A percentile compares a stretch with the other conserved stretches of the same genome.
phyloP scores from a whole-genome alignment of 2,797 vertebrate genomes.

The Muscicapa striata region DNA sequence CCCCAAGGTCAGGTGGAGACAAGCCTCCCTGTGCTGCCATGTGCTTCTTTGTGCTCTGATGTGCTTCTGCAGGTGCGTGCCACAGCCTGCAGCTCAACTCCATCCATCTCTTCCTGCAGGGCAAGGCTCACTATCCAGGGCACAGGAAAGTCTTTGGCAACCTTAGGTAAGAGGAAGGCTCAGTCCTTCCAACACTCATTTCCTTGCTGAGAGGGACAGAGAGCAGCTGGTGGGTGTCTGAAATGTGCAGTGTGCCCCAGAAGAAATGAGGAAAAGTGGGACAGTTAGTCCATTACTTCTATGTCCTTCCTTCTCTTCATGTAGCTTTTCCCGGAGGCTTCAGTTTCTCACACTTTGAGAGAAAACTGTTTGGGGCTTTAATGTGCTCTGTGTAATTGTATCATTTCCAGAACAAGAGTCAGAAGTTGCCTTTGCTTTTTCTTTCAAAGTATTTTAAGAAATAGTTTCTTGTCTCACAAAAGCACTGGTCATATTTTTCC shows the following conservation, averaged over 20 bases:
- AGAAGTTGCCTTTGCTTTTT: conserved; percentile 35
- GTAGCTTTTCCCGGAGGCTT: conserved; percentile 2
- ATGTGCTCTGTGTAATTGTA: conserved; percentile 7
- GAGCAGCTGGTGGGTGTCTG: neutral
- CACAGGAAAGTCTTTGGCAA: neutral
- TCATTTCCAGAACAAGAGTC: conserved; percentile 23
- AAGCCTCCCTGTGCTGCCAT: neutral
- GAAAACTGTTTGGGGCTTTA: conserved; percentile 9
- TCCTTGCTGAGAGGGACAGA: neutral
- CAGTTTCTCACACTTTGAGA: neutral
- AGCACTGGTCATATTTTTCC: neutral
- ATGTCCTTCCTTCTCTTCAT: conserved; percentile 10
- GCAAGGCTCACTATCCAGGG: neutral
- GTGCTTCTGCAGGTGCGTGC: neutral
- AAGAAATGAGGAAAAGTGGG: neutral
- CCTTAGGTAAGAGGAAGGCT: neutral
- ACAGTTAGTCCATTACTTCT: neutral
- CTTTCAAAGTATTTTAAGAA: neutral
- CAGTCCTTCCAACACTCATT: neutral
- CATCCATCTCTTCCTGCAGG: neutral
- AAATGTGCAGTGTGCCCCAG: neutral
- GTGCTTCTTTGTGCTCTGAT: neutral
- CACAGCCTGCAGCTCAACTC: neutral
- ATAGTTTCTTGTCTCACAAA: neutral
- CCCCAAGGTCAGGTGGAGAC: neutral